Percentiles rank a stretch among this genome's conserved stretches.
phyloP scores from a whole-genome alignment of 2,113 vertebrate species.

The Peromyscus maniculatus region DNA sequence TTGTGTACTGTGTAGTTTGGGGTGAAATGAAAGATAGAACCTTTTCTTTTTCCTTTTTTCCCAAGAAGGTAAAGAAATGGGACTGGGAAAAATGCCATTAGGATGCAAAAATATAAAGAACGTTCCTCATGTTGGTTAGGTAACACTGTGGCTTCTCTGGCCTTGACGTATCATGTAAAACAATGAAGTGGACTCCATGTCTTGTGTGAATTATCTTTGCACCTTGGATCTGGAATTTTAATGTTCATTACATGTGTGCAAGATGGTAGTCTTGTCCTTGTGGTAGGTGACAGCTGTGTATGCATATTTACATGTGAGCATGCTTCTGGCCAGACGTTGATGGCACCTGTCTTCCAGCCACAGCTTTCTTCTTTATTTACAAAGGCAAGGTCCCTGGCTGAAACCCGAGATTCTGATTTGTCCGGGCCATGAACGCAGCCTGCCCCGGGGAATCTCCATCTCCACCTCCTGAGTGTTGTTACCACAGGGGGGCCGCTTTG shows the following conservation, averaged over 20 bases:
- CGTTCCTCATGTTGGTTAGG: neutral
- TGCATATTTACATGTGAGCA: neutral
- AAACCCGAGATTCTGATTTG: neutral
- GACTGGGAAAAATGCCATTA: neutral
- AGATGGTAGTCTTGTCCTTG: neutral
- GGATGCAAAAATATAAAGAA: slow-evolving; percentile 1
- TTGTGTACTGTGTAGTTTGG: slow-evolving; percentile 32
- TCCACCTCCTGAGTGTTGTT: neutral
- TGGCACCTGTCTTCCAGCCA: neutral
- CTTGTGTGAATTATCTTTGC: slow-evolving; percentile 21
- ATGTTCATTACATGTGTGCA: neutral
- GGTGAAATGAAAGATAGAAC: neutral
- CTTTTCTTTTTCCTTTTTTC: neutral
- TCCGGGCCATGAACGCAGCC: neutral
- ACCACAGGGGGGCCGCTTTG: no score
- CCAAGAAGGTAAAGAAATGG: slow-evolving; percentile 2
- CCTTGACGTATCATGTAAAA: neutral
- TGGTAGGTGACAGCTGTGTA: neutral
- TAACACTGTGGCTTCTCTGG: neutral
- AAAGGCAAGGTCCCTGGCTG: neutral
- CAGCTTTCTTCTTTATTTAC: neutral
- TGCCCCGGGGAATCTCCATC: neutral
- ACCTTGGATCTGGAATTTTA: neutral
- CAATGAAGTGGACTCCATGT: neutral
- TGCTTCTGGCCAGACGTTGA: neutral